A percentile compares a stretch with the other conserved stretches of the same genome.
These are phyloP conservation scores for Eudemis profundana DNA, from an alignment of 2,888 invertebrate genomes.

Conservation along the genomic window DNA sequence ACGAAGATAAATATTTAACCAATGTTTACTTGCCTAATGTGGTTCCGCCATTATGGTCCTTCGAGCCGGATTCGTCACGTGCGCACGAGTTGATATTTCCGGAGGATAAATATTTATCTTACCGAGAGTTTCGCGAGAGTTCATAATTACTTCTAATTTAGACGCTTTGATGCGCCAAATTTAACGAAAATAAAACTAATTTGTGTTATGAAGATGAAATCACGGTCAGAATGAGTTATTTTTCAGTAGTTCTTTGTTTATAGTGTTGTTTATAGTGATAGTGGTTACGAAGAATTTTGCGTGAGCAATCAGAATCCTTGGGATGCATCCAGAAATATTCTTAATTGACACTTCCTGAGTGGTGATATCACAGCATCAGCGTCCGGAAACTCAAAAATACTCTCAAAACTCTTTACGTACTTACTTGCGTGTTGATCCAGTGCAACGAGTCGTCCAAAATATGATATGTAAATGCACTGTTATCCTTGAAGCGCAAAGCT, in stretches of 20 bases:
- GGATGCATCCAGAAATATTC: conserved; percentile 9
- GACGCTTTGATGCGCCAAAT: conserved; percentile 36
- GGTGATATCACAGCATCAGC: conserved; percentile 4
- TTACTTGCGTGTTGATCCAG: no score
- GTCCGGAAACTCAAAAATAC: background rate
- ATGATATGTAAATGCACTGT: no score
- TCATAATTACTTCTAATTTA: conserved; percentile 30
- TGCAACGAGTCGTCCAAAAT: no score
- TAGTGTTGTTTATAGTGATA: no score
- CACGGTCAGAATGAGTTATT: background rate
- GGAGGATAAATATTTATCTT: conserved; percentile 33
- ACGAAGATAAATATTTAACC: background rate
- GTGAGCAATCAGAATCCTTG: conserved; percentile 14
- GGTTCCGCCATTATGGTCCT: conserved; percentile 6
- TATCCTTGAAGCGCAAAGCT: no score
- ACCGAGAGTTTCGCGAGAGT: conserved; percentile 16
- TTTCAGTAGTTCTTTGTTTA: conserved; percentile 17
- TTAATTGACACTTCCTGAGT: conserved; percentile 20
- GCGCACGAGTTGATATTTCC: conserved; percentile 31
- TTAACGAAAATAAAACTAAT: conserved; percentile 15
- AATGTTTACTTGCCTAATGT: background rate
- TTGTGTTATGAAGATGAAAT: conserved; percentile 8
- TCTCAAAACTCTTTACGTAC: no score
- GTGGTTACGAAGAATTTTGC: conserved; percentile 18
- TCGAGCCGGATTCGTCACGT: conserved; percentile 23